phyloP scores from a whole-genome alignment of 1,140 invertebrate species.

The Augochlora pura region DNA sequence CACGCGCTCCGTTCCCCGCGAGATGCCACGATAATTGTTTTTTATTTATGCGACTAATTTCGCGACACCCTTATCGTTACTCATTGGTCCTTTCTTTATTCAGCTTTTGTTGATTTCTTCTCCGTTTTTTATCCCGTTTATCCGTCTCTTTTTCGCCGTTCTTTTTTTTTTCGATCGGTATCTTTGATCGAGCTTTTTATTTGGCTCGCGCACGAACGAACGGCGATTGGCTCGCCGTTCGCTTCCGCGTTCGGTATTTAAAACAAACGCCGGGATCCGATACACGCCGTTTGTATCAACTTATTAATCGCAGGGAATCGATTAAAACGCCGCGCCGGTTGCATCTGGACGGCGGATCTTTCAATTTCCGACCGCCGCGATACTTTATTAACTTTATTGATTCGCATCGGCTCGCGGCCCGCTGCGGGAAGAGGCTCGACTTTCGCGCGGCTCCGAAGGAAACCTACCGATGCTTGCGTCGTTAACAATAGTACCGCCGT shows the following conservation, averaged over 20 bases:
- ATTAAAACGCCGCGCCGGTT: conserved; percentile 41
- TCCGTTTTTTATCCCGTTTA: too few relatives aligned
- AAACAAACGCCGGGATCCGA: conserved; percentile 41
- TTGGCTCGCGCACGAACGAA: background rate
- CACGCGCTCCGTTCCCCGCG: conserved; percentile 5
- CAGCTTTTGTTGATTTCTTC: too few relatives aligned
- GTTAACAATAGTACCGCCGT: too few relatives aligned
- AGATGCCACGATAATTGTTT: conserved; percentile 29
- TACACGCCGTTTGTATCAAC: conserved; percentile 46
- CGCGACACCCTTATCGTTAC: conserved; percentile 18
- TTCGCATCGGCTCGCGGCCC: conserved; percentile 13
- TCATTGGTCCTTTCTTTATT: background rate
- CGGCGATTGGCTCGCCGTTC: background rate
- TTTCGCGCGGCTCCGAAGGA: conserved; percentile 1
- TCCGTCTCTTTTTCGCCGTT: too few relatives aligned
- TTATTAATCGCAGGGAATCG: conserved; percentile 59
- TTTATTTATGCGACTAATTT: conserved; percentile 26
- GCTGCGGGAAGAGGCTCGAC: conserved; percentile 17
- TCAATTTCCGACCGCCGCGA: conserved; percentile 54
- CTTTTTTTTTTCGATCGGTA: too few relatives aligned
- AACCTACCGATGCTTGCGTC: background rate
- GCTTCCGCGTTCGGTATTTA: background rate
- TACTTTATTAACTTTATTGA: conserved; percentile 60
- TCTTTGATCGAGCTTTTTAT: background rate
- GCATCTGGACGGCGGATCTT: conserved; percentile 54